Base-by-base conservation (phyloP, 2,113 vertebrate genomes). In the Indicator indicator region DNA sequence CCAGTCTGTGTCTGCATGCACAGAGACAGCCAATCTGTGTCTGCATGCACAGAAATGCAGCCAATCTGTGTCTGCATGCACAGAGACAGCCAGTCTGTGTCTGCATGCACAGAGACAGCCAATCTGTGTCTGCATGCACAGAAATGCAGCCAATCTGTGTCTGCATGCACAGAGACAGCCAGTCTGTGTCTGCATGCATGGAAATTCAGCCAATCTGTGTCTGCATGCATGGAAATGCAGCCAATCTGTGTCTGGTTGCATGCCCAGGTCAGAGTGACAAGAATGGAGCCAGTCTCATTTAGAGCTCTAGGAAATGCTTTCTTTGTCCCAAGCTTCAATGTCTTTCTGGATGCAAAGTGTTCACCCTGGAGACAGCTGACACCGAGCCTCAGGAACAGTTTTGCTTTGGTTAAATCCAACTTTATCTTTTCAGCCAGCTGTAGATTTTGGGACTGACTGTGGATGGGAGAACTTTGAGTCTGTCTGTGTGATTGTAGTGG, bases 401-500 rank as follows among this genome's bases (percentile, higher is more conserved):
- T 83, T 88, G 32, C 44, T 92, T 86, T 83, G 86, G 40, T 94
- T 87, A 71, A 95, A 95, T 76, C 40, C 38, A 28, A 52, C 71
- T 97, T 95, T 96, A 70, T 94, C 65, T 92, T 94, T 96, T 94
- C 90, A 92, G 83, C 59, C 82, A 83, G 64, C 73, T 87, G 89
- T 96, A 96, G 95, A 46, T 84, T 92, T 96, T 95, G 58, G 55
- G 90, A 10, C 40, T 86, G 63, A 70, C 71, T 85, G 67, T 92
- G 93, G 76, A 54, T 88, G 96, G 89, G 80, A 74, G 72, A 86
- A 88, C 72, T 90, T 93, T 94, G 73, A 95, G 92, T 36, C 88
- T 87, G 78, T 92, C 56, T 92, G 86, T 97, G 94, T 96, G 93
- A 92, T 68, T 93, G 86, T 90, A 93, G 86, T 94, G 77, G 52